phyloP scores from a whole-genome alignment of 1,140 invertebrate species.

The Caerostris darwini region DNA sequence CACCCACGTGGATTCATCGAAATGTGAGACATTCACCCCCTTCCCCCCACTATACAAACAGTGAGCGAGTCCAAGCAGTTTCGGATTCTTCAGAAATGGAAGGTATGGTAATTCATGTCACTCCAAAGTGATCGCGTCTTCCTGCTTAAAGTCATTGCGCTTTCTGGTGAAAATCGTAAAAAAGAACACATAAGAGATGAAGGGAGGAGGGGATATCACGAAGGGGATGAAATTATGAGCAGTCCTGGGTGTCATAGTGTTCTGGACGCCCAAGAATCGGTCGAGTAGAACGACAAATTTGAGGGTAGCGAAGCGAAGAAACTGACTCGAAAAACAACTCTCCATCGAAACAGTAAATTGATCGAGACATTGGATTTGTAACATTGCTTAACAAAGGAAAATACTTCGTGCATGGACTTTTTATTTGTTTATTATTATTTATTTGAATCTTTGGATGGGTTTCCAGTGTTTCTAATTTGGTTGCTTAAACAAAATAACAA shows the following conservation, averaged over 20 bases:
- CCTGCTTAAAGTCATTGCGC: conserved; percentile 58
- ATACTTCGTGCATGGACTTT: not conserved
- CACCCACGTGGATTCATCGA: not conserved
- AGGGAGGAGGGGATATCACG: not conserved
- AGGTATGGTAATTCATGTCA: not conserved
- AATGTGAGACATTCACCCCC: not conserved
- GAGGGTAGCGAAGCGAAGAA: conserved; percentile 46
- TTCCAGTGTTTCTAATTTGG: not conserved
- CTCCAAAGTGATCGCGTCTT: not conserved
- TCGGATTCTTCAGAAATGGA: not conserved
- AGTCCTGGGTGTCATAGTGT: conserved; percentile 57
- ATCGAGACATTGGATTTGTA: conserved; percentile 26
- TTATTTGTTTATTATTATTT: conserved; percentile 19
- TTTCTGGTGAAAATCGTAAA: not conserved
- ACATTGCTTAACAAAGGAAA: not conserved
- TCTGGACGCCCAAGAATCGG: conserved; percentile 44
- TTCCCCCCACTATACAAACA: not conserved
- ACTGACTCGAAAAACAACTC: conserved; percentile 47
- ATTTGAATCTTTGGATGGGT: not conserved
- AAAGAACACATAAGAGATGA: not conserved
- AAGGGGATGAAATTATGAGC: not conserved
- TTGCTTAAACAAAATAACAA: not conserved
- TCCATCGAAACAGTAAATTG: conserved; percentile 29
- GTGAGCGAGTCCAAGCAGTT: not conserved
- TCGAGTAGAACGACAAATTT: conserved; percentile 46